Conservation (phyloP, 2,113 vertebrate genomes). For the Alethe castanea region DNA sequence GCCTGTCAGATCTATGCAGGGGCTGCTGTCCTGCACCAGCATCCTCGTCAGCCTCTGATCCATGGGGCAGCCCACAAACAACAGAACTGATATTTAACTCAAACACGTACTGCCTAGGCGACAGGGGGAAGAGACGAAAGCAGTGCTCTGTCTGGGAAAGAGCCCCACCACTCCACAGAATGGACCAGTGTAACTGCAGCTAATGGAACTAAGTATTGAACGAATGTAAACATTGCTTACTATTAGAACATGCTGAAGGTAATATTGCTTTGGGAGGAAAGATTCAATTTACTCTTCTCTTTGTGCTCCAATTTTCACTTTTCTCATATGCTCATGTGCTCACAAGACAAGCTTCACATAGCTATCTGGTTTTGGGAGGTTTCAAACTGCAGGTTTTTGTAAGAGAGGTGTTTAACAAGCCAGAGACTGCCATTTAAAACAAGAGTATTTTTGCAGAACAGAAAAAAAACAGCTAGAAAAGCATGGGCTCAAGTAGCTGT, state of each 20-base stretch:
- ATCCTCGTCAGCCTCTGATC: not conserved
- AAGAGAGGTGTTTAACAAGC: not conserved
- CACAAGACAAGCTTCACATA: not conserved
- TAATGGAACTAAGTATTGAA: not conserved
- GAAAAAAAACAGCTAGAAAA: not conserved
- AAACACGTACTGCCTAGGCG: accelerated
- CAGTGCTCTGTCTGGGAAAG: not conserved
- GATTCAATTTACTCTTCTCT: not conserved
- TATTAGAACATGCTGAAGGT: not conserved
- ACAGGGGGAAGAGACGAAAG: not conserved
- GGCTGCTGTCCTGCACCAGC: not conserved
- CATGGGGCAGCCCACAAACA: not conserved
- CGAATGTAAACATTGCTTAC: not conserved
- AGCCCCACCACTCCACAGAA: not conserved
- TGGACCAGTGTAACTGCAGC: not conserved
- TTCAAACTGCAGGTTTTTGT: not conserved
- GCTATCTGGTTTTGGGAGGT: not conserved
- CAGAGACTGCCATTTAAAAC: not conserved
- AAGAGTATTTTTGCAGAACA: not conserved
- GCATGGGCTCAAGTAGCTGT: not conserved
- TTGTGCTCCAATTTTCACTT: not conserved
- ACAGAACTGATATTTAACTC: not conserved
- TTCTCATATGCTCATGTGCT: not conserved
- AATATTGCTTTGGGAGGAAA: not conserved
- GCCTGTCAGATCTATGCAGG: accelerated